Percentiles rank a stretch among this genome's conserved stretches.
Conservation (phyloP, 2,113 vertebrate species). For the Seriola rivoliana region DNA sequence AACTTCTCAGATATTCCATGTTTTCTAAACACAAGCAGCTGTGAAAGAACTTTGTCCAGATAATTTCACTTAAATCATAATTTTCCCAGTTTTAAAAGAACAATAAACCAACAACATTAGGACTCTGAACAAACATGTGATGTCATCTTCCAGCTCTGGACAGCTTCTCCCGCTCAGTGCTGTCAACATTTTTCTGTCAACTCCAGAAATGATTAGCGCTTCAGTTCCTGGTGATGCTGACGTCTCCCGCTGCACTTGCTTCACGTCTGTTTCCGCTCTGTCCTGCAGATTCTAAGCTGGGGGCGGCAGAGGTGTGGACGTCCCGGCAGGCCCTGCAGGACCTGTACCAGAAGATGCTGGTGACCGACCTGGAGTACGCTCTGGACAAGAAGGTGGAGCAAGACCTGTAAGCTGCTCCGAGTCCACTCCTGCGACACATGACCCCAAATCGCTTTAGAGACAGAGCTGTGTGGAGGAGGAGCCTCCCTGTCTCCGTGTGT, state of each 20-base stretch:
- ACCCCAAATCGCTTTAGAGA: no score
- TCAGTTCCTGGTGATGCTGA: no score
- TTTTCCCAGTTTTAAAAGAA: no score
- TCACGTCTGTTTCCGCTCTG: background rate
- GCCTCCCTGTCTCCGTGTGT: background rate
- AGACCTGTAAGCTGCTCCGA: constrained; percentile 92
- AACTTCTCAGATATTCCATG: background rate
- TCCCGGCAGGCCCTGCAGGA: constrained; percentile 98
- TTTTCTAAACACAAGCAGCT: background rate
- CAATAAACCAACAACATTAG: no score
- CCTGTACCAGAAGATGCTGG: constrained; percentile 99
- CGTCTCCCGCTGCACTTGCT: no score
- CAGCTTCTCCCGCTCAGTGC: no score
- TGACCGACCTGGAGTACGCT: constrained; percentile 98
- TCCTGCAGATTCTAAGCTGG: constrained; percentile 93
- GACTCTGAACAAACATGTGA: no score
- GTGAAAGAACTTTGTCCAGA: no score
- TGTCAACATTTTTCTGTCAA: no score
- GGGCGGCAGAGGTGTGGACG: constrained; percentile 98
- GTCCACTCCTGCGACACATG: background rate
- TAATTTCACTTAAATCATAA: no score
- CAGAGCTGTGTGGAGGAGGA: background rate
- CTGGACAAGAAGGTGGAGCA: constrained; percentile 99
- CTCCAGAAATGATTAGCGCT: no score
- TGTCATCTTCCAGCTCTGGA: no score